phyloP scores from a whole-genome alignment of 2,888 invertebrate species.

The Lycaena phlaeas region DNA sequence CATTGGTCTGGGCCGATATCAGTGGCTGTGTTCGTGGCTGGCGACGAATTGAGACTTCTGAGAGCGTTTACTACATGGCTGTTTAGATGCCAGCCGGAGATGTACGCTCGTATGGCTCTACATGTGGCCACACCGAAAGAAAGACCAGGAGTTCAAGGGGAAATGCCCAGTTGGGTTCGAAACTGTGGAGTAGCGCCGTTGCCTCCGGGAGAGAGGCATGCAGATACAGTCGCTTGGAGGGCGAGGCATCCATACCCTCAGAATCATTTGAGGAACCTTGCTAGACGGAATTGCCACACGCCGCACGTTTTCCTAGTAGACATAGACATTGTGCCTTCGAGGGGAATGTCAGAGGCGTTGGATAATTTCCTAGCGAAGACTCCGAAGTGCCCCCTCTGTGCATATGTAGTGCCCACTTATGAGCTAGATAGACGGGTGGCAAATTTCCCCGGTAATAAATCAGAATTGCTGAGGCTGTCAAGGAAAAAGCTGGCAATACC shows the following conservation, averaged over 20 bases:
- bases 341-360: constrained; percentile 78
- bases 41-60: constrained; percentile 82
- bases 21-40: constrained; percentile 84
- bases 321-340: constrained; percentile 89
- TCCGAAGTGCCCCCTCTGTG: constrained; percentile 78
- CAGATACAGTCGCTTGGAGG: constrained; percentile 81
- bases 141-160: constrained; percentile 75
- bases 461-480: constrained; percentile 81
- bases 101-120: constrained; percentile 81
- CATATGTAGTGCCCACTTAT: constrained; percentile 92
- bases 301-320: constrained; percentile 88
- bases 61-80: constrained; percentile 84
- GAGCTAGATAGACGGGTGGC: constrained; percentile 85
- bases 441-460: constrained; percentile 85
- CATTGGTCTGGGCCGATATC: constrained; percentile 92
- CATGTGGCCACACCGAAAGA: constrained; percentile 82
- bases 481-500: constrained; percentile 87
- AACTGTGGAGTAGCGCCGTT: constrained; percentile 81
- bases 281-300: constrained; percentile 87
- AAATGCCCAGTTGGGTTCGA: constrained; percentile 68
- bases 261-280: constrained; percentile 90
- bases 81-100: constrained; percentile 79
- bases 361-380: constrained; percentile 77
- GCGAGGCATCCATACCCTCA: constrained; percentile 87
- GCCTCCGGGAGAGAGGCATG: constrained; percentile 73